Evolutionary conservation across 1,140 invertebrate genomes (phyloP), one percentile per base, ranked within the genome.

Genomic region (Drosophila willistoni): DNA sequence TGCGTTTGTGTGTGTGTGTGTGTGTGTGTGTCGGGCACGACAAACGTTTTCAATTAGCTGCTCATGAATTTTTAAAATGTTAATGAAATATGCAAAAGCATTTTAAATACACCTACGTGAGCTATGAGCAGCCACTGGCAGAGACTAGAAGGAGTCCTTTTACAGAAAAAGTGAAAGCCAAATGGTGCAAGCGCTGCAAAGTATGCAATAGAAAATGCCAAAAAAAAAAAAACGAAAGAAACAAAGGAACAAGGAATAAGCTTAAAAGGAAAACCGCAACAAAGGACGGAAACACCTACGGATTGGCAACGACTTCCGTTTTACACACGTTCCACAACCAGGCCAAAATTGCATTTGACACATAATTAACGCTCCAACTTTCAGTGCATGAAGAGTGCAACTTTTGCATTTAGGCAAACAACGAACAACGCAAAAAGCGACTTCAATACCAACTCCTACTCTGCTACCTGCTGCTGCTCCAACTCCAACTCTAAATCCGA

Each of bases 11-110:
- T n/a, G n/a, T n/a, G n/a, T n/a, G n/a, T n/a, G n/a, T n/a, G n/a
- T 59, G 55, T 68, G 51, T 71, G 59, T 65, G 61, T 33, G 36
- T 65, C 33, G 62, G 56, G 63, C 63, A 73, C 86, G 90, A 91
- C 90, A 91, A 90, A 91, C 83, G 81, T 91, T 90, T 91, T 91
- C 90, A 91, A 91, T 91, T 91, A 91, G 81, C 76, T 90, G 81
- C 73, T 82, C 90, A 89, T 90, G 86, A 82, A 91, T 91, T 90
- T 91, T 90, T 90, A 75, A 91, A 70, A 70, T 71, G 57, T 84
- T 89, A 81, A 90, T 89, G 84, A 90, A 89, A 90, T 89, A 89
- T 89, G 71, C 81, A 89, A 75, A 81, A 69, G 77, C 63, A 79
- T 89, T 89, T 89, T 84, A 84, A 89, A 89, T 83, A 66, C 64